phyloP scores from a whole-genome alignment of 37 sponge, comb jelly and placozoan species.

The Eunapius fragilis region DNA sequence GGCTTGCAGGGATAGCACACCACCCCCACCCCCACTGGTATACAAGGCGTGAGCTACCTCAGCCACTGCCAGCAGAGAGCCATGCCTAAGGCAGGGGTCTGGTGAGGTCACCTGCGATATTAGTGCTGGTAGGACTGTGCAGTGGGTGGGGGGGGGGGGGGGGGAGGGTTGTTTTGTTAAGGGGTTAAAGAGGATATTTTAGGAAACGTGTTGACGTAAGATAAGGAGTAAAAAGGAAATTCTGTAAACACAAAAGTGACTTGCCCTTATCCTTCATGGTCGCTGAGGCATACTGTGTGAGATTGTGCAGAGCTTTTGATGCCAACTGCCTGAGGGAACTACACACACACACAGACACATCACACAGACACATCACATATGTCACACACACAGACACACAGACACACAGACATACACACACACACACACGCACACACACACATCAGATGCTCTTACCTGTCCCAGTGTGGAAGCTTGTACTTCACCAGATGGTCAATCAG shows the following conservation, averaged over 20 bases:
- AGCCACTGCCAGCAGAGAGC: constrained; percentile 81
- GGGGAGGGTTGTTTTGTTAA: neutral
- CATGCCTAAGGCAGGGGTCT: constrained; percentile 85
- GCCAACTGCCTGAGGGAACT: constrained; percentile 78
- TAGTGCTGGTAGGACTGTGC: constrained; percentile 63
- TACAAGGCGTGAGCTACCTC: constrained; percentile 52
- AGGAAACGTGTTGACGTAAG: too few species aligned
- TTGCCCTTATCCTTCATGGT: constrained; percentile 64
- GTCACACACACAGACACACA: neutral
- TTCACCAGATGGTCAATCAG: constrained; percentile 80
- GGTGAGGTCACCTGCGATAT: constrained; percentile 57
- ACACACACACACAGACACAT: neutral
- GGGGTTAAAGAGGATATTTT: constrained; percentile 7
- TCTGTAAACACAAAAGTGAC: neutral
- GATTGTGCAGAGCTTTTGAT: constrained; percentile 70
- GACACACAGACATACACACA: neutral
- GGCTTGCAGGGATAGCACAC: neutral
- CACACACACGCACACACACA: too few species aligned
- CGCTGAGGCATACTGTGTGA: constrained; percentile 57
- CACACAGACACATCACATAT: too few species aligned
- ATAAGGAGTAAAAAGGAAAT: neutral
- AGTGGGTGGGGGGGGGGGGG: neutral
- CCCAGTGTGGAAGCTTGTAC: constrained; percentile 89
- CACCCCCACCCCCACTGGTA: neutral
- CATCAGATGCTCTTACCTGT: constrained; percentile 54